Conservation (phyloP, 2,113 vertebrate genomes). For the Otocyon megalotis region DNA sequence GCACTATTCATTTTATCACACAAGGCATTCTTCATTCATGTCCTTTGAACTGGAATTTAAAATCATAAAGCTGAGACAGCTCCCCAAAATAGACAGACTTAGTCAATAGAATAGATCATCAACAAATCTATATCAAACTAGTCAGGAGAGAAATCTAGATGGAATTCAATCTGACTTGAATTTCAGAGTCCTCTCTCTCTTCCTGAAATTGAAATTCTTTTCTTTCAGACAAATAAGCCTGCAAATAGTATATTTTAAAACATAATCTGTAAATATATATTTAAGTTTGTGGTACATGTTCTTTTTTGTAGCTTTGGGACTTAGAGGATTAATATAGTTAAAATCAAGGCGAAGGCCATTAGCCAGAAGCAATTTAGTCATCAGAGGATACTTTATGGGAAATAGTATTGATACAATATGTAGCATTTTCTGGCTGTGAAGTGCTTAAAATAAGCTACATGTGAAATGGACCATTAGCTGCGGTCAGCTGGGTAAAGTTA, state of each 20-base stretch:
- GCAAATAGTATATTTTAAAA: background rate
- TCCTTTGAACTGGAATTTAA: background rate
- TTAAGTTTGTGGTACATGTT: conserved; percentile 49
- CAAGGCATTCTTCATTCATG: background rate
- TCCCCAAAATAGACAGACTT: background rate
- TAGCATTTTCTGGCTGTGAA: background rate
- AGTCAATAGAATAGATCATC: background rate
- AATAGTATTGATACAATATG: background rate
- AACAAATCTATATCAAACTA: background rate
- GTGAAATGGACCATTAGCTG: background rate
- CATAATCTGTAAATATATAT: background rate
- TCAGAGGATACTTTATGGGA: background rate
- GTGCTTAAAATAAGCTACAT: background rate
- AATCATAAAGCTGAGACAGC: background rate
- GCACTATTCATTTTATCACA: background rate
- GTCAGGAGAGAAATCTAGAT: background rate
- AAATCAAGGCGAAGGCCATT: conserved; percentile 44
- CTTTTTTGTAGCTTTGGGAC: conserved; percentile 42
- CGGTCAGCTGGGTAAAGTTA: conserved; percentile 34
- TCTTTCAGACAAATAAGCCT: background rate
- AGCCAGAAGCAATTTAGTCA: conserved; percentile 15
- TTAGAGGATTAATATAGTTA: conserved; percentile 50
- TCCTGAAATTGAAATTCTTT: background rate
- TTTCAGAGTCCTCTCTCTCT: background rate
- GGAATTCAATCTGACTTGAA: background rate